A percentile compares a stretch with the other conserved stretches of the same genome.
Conservation (phyloP, 92 coral and sea anemone genomes). For the Pocillopora grandis region DNA sequence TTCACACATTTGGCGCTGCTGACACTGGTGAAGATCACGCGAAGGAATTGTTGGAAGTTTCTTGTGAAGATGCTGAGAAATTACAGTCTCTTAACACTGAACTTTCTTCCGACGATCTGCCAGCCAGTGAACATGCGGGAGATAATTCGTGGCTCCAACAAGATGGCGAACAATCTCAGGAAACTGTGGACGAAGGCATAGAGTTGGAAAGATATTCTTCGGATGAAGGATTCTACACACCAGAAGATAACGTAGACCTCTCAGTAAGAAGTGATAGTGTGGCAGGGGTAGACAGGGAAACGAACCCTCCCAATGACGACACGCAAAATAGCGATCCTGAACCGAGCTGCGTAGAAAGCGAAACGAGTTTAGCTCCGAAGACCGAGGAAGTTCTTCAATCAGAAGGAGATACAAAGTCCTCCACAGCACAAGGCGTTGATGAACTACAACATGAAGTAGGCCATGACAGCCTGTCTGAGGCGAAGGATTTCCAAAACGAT, state of each 20-base stretch:
- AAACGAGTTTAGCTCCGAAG: background rate
- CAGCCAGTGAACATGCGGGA: background rate
- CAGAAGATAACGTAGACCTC: slow-evolving; percentile 10
- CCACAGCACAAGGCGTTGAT: background rate
- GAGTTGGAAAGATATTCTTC: slow-evolving; percentile 18
- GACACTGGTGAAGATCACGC: background rate
- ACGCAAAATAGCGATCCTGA: background rate
- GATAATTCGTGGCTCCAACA: background rate
- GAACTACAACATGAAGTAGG: background rate
- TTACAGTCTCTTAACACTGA: background rate
- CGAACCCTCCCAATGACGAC: background rate
- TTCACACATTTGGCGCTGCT: background rate
- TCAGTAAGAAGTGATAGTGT: background rate
- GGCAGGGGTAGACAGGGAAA: background rate
- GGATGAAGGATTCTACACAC: slow-evolving; percentile 2
- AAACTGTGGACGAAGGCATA: background rate
- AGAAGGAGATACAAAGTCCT: background rate
- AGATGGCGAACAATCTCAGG: background rate
- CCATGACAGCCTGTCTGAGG: background rate
- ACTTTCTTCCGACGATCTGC: background rate
- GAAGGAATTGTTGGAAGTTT: background rate
- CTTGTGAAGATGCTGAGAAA: slow-evolving; percentile 7
- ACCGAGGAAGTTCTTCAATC: background rate
- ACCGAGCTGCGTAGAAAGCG: background rate
- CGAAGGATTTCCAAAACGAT: background rate